Evolutionary conservation across 2,113 vertebrate species (phyloP), one percentile per base, ranked within the genome.

Genomic region (Oreamnos americanus): DNA sequence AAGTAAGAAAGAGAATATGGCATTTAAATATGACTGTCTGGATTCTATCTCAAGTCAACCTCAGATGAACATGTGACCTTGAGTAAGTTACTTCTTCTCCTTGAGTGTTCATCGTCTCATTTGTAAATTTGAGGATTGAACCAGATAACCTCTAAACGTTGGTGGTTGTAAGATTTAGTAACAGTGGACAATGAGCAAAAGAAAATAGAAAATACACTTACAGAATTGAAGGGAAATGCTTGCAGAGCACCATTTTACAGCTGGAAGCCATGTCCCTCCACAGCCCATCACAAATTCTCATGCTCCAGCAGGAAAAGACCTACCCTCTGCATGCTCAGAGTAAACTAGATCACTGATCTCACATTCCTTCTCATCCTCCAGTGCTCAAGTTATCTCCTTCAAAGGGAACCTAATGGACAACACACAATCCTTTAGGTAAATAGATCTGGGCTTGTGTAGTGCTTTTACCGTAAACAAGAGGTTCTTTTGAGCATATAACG

Each of bases 251-350:
- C 3, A 0, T 7, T 33, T 25, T 60, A 33, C 7, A 53, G 25
- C 33, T 33, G 47, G 19, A 55, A 57, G 11, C 5, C 13, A 5
- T 12, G 19, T 1, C 13, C 6, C 43, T 30, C 13, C 17, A 6
- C 0, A 79, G 82, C 47, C 30, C 16, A 13, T 30, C 30, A 17
- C 28, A 30, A 25, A 25, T 51, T 1, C 5, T 1, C 10, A 3
- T 0, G 5, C n/a, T 45, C 71, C 71, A 14, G 21, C 16, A 0
- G 1, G 51, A 58, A 47, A 62, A 71, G 15, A 16, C 5, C 58
- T 30, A 3, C 21, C 5, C 5, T 1, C 2, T 1, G 5, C 13
- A 43, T 0, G 1, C 7, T 79, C 51, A 9, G 39, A 36, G 10
- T 33, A 7, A 88, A 14, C 4, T 10, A 71, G 19, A 67, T 17